Evolutionary conservation across 1,140 invertebrate species (phyloP), one percentile per base, ranked within the genome.

Genomic region (Rhyzopertha dominica): DNA sequence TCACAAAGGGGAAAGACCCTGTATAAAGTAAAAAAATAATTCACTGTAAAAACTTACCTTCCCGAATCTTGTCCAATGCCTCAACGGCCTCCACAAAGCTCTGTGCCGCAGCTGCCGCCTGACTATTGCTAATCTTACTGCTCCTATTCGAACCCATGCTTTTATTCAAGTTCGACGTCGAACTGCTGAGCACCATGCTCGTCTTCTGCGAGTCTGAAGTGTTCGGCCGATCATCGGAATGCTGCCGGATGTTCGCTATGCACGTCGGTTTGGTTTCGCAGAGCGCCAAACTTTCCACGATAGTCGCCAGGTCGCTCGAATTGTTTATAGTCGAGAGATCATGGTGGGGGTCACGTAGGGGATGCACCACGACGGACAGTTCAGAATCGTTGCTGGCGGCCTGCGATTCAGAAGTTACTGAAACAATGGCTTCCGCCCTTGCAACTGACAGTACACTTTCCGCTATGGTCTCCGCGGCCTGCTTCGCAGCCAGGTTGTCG

Each of bases 401-500:
- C 46, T 74, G 74, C 29, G 70, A 71, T 65, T 78, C 74, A 13
- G 72, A 72, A 4, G 75, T 76, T 0, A 79, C 77, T 29, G 78
- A 75, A 10, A 83, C 76, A 17, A 81, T 75, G 20, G 85, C 84
- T 64, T 89, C 85, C 3, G 84, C 80, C 35, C 86, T 82, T 9
- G 89, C 86, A 42, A 90, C 82, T 25, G 84, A 87, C 32, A 92
- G 70, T 45, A 94, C 79, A 62, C 78, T 85, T 57, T 95, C 90
- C 4, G 91, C 86, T 56, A 96, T 87, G 28, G 89, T 87, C 67
- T 93, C 87, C 7, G 90, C 90, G 46, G 91, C 84, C 76, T 95
- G 85, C 67, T 92, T 91, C 47, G 84, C 84, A 12, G 87, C 82
- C 36, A 95, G 73, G 73, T 91, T 93, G 65, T 94, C 91, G 2